Base-by-base conservation (phyloP, 37 sponge, comb jelly and placozoan genomes). In the Haliclona indistincta region DNA sequence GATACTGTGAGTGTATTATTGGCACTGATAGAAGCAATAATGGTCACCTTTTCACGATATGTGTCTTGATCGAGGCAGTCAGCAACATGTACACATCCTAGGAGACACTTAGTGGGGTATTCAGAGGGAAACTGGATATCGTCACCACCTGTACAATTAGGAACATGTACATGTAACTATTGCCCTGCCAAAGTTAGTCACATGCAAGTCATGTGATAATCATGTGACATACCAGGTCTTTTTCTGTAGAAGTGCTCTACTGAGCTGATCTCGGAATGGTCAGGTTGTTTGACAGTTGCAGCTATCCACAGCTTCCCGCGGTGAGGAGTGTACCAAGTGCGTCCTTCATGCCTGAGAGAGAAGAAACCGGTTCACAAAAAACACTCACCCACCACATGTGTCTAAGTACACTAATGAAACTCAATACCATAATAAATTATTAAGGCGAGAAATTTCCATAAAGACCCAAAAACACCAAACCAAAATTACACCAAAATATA, bases 281-380 rank as follows among this genome's bases (percentile, higher is more conserved):
- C 53, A 7, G 89, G 85, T 30, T 56, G 32, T 49, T 87, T 68
- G 36, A 66, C 84, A 22, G 99, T 71, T 22, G 99, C 78, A 29
- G 96, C 96, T 39, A 98, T 98, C 99, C 99, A 98, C 71, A 98
- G 86, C 45, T 88, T 67, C 4, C 99, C 99, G 1, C 99, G 54
- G 52, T 98, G 96, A 4, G 93, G 56, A 3, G 96, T 82, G 88
- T 98, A 98, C 99, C 99, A 98, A 0, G 88, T 71, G 6, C 99
- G 55, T 0, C 99, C 99, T 44, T 98, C 99, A 64, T 52, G 47
- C 52, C 94, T 94, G 33, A 38, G 36, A 26, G 67, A 23, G 52
- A 74, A 20, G 2, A 13, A 38, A 15, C 17, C 37, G 26, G 38
- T 65, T 1, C 28, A 22, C 3, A n/a, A 25, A 13, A 2, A 5